These are phyloP conservation scores for Drosophila willistoni DNA, from an alignment of 1,140 invertebrate species.

Conservation along the genomic window DNA sequence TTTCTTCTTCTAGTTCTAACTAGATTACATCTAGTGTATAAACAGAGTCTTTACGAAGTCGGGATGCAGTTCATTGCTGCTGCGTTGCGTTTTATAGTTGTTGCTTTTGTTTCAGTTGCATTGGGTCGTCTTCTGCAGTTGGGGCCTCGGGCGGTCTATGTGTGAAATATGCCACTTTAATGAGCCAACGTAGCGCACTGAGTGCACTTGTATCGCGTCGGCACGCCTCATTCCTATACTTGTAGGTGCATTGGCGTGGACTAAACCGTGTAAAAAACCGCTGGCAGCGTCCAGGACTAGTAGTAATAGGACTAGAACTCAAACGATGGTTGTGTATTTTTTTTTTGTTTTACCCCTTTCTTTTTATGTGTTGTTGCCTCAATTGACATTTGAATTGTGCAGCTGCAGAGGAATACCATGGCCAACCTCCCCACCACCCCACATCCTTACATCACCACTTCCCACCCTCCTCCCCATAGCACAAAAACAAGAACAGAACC, in stretches of 20 bases:
- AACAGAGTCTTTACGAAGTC: neutral
- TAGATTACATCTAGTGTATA: conserved; percentile 2
- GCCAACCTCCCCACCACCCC: neutral
- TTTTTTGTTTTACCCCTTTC: neutral
- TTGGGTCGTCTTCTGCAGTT: conserved; percentile 31
- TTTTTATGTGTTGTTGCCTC: conserved; percentile 55
- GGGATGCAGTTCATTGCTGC: neutral
- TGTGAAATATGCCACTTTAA: conserved; percentile 81
- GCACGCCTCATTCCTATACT: conserved; percentile 25
- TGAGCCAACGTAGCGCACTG: conserved; percentile 75
- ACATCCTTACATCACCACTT: too few species aligned
- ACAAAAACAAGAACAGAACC: conserved; percentile 1
- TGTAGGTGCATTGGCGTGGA: conserved; percentile 73
- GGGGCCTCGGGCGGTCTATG: conserved; percentile 55
- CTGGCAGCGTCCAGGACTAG: conserved; percentile 32
- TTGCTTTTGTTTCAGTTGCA: conserved; percentile 52
- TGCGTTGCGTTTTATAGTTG: conserved; percentile 22
- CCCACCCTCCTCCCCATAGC: neutral
- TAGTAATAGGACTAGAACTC: neutral
- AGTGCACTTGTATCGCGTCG: conserved; percentile 55
- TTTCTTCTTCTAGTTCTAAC: too few species aligned
- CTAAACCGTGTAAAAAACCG: conserved; percentile 63
- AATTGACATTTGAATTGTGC: conserved; percentile 81
- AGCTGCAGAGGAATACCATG: conserved; percentile 41
- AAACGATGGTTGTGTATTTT: neutral